These are phyloP conservation scores for Sitobion miscanthi DNA, from an alignment of 1,140 invertebrate species.

Conservation along the genomic window DNA sequence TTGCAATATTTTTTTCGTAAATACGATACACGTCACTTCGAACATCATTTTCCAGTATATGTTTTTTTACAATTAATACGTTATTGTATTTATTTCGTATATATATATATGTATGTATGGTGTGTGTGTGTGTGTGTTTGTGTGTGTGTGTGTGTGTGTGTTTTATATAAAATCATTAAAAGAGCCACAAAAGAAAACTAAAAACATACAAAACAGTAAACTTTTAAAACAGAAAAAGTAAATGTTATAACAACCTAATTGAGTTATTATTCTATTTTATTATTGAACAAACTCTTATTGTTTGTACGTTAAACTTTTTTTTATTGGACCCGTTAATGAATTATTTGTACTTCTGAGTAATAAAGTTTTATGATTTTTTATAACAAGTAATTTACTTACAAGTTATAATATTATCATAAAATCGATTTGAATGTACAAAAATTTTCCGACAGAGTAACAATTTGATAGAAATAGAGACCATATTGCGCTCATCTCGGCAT, in stretches of 20 bases:
- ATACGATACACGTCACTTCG: not conserved
- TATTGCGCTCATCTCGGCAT: too few relatives aligned
- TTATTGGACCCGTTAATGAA: not conserved
- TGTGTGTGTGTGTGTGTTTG: not conserved
- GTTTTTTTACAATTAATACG: not conserved
- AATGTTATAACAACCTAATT: slow-evolving; percentile 13
- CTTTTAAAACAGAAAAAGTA: not conserved
- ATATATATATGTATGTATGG: not conserved
- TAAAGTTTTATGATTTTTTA: not conserved
- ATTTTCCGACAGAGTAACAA: not conserved
- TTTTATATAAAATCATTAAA: slow-evolving; percentile 10
- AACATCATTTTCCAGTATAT: not conserved
- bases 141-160: not conserved
- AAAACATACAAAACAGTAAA: slow-evolving; percentile 17
- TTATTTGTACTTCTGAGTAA: not conserved
- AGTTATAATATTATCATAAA: not conserved
- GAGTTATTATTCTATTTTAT: slow-evolving; percentile 6
- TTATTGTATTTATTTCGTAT: not conserved
- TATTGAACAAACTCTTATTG: slow-evolving; percentile 26
- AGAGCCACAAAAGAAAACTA: slow-evolving; percentile 18
- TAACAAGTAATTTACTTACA: not conserved
- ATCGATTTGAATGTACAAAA: not conserved
- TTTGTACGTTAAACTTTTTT: not conserved
- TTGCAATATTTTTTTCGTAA: not conserved
- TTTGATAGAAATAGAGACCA: too few relatives aligned